Evolutionary conservation across 2,888 invertebrate species (phyloP).

Genomic region (Osmoderma eremita): DNA sequence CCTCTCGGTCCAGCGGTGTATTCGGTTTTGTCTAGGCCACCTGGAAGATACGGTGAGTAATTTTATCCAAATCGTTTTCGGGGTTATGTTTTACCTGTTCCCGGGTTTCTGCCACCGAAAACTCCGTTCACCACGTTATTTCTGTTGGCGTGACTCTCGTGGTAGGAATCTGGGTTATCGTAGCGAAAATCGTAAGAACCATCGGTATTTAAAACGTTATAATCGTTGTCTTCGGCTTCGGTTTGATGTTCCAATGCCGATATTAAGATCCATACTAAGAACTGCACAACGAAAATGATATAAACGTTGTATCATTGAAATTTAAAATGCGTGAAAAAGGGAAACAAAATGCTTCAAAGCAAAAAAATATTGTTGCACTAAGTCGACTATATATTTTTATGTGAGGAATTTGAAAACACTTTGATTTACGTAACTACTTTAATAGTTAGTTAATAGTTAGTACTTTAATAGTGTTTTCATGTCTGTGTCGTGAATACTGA

Average conservation of each 20-base stretch:
- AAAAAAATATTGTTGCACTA: no score
- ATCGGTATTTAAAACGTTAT: constrained; percentile 74
- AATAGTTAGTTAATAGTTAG: no score
- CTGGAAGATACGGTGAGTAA: constrained; percentile 45
- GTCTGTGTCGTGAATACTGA: no score
- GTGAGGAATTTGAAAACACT: no score
- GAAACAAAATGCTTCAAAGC: not conserved
- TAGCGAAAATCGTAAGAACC: constrained; percentile 81
- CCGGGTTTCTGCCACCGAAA: constrained; percentile 79
- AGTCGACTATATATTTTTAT: no score
- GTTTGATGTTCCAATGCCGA: constrained; percentile 50
- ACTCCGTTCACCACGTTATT: constrained; percentile 75
- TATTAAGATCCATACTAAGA: constrained; percentile 10
- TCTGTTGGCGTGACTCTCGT: constrained; percentile 74
- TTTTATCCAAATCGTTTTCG: not conserved
- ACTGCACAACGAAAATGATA: not conserved
- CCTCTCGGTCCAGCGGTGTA: constrained; percentile 83
- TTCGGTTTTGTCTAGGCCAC: constrained; percentile 74
- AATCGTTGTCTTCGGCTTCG: constrained; percentile 66
- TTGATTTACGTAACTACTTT: no score
- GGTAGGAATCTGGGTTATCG: constrained; percentile 77
- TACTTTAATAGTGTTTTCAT: no score
- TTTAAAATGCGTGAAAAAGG: not conserved
- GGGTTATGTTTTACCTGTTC: constrained; percentile 63
- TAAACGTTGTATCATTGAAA: no score